These are phyloP conservation scores for Epicampocera succincta DNA, from an alignment of 2,888 invertebrate species.

Conservation along the genomic window DNA sequence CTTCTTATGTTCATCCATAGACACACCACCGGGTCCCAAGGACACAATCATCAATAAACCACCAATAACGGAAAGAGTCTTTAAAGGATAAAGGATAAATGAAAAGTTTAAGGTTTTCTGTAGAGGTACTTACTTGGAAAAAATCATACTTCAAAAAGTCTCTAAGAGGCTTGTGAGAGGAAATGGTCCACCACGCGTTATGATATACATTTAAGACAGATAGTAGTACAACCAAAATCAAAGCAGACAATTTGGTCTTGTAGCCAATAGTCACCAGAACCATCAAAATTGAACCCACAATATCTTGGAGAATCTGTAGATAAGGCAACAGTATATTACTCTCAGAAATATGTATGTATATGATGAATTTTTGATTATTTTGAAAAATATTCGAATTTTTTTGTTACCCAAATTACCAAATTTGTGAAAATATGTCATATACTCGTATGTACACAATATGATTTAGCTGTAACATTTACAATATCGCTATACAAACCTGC, in stretches of 20 bases:
- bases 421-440: too few species aligned
- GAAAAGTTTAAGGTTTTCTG: not conserved
- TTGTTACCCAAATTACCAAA: too few species aligned
- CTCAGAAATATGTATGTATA: too few species aligned
- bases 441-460: too few species aligned
- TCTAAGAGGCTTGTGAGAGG: constrained; percentile 95
- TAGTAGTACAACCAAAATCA: constrained; percentile 94
- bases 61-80: constrained; percentile 99
- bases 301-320: constrained; percentile 95
- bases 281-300: constrained; percentile 97
- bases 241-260: constrained; percentile 98
- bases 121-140: constrained; percentile 92
- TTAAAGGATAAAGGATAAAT: constrained; percentile 81
- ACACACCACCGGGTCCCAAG: constrained; percentile 98
- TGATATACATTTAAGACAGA: constrained; percentile 96
- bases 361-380: too few species aligned
- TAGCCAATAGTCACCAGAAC: constrained; percentile 97
- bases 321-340: too few species aligned
- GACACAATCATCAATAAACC: constrained; percentile 99
- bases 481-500: constrained; percentile 83
- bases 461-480: not conserved
- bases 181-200: constrained; percentile 99
- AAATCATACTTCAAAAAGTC: constrained; percentile 99
- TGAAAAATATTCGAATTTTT: too few species aligned
- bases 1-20: constrained; percentile 99